These are phyloP conservation scores for Nomia melanderi DNA, from an alignment of 1,140 invertebrate species.

Conservation along the genomic window DNA sequence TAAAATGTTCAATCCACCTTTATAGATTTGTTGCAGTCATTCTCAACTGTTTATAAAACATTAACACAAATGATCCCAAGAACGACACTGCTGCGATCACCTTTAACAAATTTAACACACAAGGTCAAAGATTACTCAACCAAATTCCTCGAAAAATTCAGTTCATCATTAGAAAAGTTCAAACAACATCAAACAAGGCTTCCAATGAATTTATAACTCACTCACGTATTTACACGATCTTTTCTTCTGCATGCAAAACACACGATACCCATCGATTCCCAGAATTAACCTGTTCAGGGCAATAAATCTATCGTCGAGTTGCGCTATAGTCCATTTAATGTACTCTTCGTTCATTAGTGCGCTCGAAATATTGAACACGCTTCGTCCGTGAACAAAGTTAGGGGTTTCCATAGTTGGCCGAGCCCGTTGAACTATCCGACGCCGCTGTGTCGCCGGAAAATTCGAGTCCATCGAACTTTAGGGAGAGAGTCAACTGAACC, in stretches of 20 bases:
- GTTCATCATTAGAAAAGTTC: background rate
- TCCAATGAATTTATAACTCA: background rate
- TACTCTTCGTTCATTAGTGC: conserved; percentile 8
- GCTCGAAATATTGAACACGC: conserved; percentile 44
- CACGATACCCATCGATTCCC: background rate
- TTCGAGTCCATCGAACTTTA: background rate
- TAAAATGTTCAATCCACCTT: too few species aligned
- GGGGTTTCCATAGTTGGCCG: conserved; percentile 30
- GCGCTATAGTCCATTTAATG: background rate
- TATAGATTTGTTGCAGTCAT: too few species aligned
- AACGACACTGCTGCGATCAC: too few species aligned
- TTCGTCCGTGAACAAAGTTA: conserved; percentile 38
- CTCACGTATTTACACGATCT: background rate
- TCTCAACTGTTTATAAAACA: too few species aligned
- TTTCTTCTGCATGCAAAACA: background rate
- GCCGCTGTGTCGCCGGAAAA: background rate
- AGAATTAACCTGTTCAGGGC: background rate
- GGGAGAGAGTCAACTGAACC: background rate
- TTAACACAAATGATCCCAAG: too few species aligned
- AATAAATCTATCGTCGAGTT: background rate
- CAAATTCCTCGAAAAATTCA: background rate
- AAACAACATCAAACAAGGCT: background rate
- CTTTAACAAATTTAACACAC: too few species aligned
- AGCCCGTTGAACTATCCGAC: conserved; percentile 3
- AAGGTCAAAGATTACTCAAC: too few species aligned